Percentiles rank a stretch among this genome's conserved stretches.
These are phyloP conservation scores for Pogonocherus hispidulus DNA, from an alignment of 2,888 invertebrate genomes.

Conservation along the genomic window DNA sequence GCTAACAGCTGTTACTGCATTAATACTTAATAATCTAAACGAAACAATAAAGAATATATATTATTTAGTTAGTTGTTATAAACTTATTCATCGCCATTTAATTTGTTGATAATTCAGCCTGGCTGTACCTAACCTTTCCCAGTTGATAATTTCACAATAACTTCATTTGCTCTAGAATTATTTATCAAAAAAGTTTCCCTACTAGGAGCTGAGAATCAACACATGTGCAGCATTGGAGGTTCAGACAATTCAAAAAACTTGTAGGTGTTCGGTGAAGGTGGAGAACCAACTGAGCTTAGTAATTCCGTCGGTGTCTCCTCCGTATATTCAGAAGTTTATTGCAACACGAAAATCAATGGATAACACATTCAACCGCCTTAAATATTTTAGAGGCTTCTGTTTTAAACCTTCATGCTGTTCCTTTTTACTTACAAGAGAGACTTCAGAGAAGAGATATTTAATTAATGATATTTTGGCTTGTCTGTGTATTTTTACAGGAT, in stretches of 20 bases:
- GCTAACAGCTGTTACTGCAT: too few species aligned
- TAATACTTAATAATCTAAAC: too few species aligned
- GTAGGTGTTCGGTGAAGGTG: conserved; percentile 15
- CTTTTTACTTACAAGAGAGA: neutral
- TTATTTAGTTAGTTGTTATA: too few species aligned
- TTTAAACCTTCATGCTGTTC: neutral
- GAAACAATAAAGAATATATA: too few species aligned
- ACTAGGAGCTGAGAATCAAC: conserved; percentile 19
- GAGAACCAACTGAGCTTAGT: neutral
- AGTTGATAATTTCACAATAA: too few species aligned
- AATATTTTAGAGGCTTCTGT: conserved; percentile 5
- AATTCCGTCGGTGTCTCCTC: neutral
- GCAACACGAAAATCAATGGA: conserved; percentile 4
- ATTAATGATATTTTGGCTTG: neutral
- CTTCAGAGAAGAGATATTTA: neutral
- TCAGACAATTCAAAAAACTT: conserved; percentile 21
- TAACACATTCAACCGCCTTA: neutral
- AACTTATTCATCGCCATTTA: too few species aligned
- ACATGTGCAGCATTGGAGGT: conserved; percentile 19
- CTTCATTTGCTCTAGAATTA: neutral
- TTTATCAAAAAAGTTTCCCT: neutral
- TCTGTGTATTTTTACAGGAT: too few species aligned
- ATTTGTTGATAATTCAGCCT: too few species aligned
- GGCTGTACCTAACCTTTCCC: too few species aligned
- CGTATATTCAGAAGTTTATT: neutral